These are phyloP conservation scores for Lucilia cuprina DNA, from an alignment of 1,140 invertebrate genomes.

Conservation along the genomic window DNA sequence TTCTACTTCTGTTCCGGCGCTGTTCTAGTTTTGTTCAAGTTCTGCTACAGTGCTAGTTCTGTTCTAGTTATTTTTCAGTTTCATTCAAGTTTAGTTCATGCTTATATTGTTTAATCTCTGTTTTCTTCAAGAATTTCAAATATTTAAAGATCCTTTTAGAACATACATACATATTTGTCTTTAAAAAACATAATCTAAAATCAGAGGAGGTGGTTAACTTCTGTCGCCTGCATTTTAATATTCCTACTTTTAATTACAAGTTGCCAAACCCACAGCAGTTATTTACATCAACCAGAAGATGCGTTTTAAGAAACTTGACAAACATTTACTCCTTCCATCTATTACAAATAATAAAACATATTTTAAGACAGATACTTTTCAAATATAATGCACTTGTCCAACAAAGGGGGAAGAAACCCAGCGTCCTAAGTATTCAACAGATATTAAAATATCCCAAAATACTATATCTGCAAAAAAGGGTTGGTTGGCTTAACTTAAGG, in stretches of 20 bases:
- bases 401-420: not conserved
- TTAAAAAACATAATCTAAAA: too few relatives aligned
- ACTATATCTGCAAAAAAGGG: not conserved
- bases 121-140: too few relatives aligned
- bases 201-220: too few relatives aligned
- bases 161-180: too few relatives aligned
- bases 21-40: too few relatives aligned
- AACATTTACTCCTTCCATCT: not conserved
- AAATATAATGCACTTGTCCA: not conserved
- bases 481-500: not conserved
- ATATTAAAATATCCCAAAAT: not conserved
- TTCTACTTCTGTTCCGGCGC: too few relatives aligned
- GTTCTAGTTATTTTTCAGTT: too few relatives aligned
- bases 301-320: slow-evolving; percentile 1
- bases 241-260: not conserved
- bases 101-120: too few relatives aligned
- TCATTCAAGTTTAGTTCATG: too few relatives aligned
- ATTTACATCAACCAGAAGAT: not conserved
- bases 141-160: too few relatives aligned
- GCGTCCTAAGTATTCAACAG: not conserved
- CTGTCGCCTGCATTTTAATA: too few relatives aligned
- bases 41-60: too few relatives aligned
- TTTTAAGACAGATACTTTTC: not conserved
- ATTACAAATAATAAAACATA: not conserved
- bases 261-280: not conserved